phyloP scores from a whole-genome alignment of 53 echinoderm and acorn worm species.

The Zoroaster sp. region DNA sequence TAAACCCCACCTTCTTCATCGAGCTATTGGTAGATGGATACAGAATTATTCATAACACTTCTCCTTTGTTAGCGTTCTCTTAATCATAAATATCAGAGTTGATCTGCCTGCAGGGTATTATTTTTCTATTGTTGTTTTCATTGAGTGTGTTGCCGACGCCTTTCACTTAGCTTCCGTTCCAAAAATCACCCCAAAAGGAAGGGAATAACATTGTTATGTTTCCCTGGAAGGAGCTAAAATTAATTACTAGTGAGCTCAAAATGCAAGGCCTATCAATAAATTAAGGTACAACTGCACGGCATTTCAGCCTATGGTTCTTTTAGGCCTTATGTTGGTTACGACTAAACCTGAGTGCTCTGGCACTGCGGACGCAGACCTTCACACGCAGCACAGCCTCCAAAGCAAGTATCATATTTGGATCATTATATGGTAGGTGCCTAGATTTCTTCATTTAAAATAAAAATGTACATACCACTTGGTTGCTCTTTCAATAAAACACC shows the following conservation, averaged over 20 bases:
- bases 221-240: conserved; percentile 40
- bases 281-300: background rate
- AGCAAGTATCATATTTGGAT: background rate
- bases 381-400: background rate
- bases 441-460: background rate
- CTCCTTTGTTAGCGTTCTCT: background rate
- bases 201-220: conserved; percentile 36
- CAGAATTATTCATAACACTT: background rate
- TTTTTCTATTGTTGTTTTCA: background rate
- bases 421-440: conserved; percentile 4
- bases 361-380: no score
- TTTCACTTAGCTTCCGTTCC: conserved; percentile 27
- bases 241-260: background rate
- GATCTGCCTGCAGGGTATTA: conserved; percentile 32
- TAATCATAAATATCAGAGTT: conserved; percentile 48
- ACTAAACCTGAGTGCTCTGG: background rate
- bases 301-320: background rate
- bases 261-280: background rate
- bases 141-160: conserved; percentile 30
- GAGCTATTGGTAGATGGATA: background rate
- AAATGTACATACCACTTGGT: no score
- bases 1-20: no score
- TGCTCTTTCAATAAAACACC: no score
- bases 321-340: background rate
- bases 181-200: background rate